phyloP scores from a whole-genome alignment of 2,888 invertebrate genomes.

The Helobdella robusta region DNA sequence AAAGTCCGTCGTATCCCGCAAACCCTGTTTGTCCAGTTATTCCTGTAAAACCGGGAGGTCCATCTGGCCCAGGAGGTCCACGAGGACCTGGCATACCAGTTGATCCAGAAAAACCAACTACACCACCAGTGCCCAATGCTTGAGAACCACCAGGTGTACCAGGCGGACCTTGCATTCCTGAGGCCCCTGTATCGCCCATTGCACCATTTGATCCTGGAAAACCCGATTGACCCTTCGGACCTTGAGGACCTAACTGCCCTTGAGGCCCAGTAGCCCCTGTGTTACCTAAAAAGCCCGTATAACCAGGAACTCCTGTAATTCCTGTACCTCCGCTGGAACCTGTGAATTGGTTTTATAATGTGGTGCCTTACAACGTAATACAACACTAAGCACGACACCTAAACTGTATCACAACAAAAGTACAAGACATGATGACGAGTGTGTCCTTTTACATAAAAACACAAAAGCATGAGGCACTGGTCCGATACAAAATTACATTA shows the following conservation, averaged over 20 bases:
- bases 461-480: too few relatives aligned
- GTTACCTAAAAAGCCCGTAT: too few relatives aligned
- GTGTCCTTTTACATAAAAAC: too few relatives aligned
- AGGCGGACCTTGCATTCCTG: constrained; percentile 5
- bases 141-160: constrained; percentile 29
- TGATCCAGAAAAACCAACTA: too few relatives aligned
- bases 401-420: background rate
- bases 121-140: too few relatives aligned
- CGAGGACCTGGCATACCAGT: too few relatives aligned
- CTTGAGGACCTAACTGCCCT: too few relatives aligned
- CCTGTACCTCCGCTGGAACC: constrained; percentile 26
- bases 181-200: background rate
- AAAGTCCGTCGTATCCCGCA: constrained; percentile 4
- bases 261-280: too few relatives aligned
- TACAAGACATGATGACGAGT: background rate
- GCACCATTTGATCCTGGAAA: constrained; percentile 1
- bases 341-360: background rate
- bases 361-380: background rate
- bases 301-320: constrained; percentile 18
- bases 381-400: too few relatives aligned
- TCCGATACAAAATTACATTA: constrained; percentile 5
- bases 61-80: too few relatives aligned
- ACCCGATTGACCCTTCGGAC: constrained; percentile 34
- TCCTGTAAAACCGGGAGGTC: constrained; percentile 30
- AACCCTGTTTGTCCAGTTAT: constrained; percentile 26